phyloP scores from a whole-genome alignment of 2,888 invertebrate genomes.

The Sesia apiformis region DNA sequence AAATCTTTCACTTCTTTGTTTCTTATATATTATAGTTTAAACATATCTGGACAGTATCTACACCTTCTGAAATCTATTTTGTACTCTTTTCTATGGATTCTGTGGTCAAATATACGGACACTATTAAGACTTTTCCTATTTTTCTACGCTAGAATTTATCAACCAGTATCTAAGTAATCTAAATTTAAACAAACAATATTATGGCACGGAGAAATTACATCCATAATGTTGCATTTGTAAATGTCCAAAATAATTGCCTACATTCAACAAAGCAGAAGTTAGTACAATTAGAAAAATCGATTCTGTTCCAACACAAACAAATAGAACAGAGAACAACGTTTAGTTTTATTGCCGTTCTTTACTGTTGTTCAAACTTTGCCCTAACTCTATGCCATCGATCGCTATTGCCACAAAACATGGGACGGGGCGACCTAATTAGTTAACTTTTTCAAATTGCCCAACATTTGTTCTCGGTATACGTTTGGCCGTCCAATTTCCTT shows the following conservation, averaged over 20 bases:
- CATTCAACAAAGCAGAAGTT: too few species aligned
- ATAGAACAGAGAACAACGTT: conserved; percentile 33
- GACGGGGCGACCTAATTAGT: conserved; percentile 62
- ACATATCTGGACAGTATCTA: too few species aligned
- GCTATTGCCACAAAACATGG: conserved; percentile 36
- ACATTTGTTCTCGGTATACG: neutral
- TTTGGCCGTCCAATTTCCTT: neutral
- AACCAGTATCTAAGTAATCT: neutral
- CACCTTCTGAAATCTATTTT: too few species aligned
- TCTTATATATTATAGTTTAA: too few species aligned
- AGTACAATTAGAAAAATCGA: conserved; percentile 30
- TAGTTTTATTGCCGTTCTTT: conserved; percentile 49
- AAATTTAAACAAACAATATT: neutral
- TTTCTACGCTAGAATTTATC: neutral
- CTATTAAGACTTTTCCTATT: too few species aligned
- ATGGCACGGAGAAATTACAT: too few species aligned
- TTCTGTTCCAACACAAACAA: conserved; percentile 28
- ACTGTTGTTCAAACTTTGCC: conserved; percentile 41
- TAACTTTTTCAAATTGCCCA: conserved; percentile 46
- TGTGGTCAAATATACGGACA: too few species aligned
- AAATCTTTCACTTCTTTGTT: too few species aligned
- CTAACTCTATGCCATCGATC: conserved; percentile 34
- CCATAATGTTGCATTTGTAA: too few species aligned
- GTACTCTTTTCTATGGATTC: too few species aligned
- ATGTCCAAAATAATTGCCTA: too few species aligned